Percentiles rank a stretch among this genome's conserved stretches.
Conservation (phyloP, 92 coral and sea anemone species). For the Parazoanthus atlanticus region DNA sequence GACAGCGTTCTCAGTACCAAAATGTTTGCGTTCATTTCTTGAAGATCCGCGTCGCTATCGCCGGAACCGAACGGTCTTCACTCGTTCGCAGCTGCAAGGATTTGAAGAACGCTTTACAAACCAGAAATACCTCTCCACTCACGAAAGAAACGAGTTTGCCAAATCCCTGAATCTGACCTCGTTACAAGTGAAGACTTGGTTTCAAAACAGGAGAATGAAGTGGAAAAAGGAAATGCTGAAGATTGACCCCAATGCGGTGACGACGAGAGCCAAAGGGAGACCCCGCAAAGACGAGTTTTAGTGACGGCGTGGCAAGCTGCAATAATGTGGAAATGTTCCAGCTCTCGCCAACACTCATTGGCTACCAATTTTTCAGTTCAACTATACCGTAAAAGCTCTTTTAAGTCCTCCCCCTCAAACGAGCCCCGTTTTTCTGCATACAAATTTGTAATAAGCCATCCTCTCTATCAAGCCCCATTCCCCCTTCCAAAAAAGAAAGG, state of each 20-base stretch:
- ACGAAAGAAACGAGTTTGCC: conserved; percentile 93
- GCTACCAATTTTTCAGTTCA: neutral
- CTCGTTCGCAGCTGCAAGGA: conserved; percentile 75
- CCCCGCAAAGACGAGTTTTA: conserved; percentile 83
- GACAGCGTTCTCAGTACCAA: conserved; percentile 61
- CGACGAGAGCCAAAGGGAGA: conserved; percentile 84
- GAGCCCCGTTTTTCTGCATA: too few relatives aligned
- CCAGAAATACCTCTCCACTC: conserved; percentile 88
- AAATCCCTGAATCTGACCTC: conserved; percentile 78
- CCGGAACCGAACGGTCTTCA: conserved; percentile 93
- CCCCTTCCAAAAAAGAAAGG: too few relatives aligned
- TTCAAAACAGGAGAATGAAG: conserved; percentile 96
- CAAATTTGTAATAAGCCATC: too few relatives aligned
- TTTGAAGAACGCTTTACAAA: conserved; percentile 78
- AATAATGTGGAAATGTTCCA: too few relatives aligned
- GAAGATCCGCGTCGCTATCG: conserved; percentile 85
- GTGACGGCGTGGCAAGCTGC: neutral
- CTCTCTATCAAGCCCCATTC: too few relatives aligned
- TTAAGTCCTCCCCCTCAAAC: too few relatives aligned
- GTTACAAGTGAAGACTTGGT: conserved; percentile 96
- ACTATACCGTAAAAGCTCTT: too few relatives aligned
- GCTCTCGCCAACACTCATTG: neutral
- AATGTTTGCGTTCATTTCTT: conserved; percentile 78
- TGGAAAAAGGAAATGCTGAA: conserved; percentile 94
- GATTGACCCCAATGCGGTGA: conserved; percentile 83